Evolutionary conservation across 1,140 invertebrate species (phyloP), one percentile per base, ranked within the genome.

Genomic region (Globodera ellingtonae): DNA sequence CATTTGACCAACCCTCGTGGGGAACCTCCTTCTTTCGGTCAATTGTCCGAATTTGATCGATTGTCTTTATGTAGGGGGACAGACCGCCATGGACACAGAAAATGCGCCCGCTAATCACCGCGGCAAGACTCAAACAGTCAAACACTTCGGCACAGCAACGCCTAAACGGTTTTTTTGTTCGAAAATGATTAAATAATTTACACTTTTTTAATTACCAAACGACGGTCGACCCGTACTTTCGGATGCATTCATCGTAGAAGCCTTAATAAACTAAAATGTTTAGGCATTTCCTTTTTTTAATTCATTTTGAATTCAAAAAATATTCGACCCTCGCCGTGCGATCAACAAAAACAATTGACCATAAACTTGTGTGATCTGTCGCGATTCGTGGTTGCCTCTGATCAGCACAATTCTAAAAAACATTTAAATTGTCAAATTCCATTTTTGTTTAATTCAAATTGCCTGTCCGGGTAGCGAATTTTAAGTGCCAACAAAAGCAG

Each of bases 1-100:
- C 13, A 15, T 70, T 35, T 35, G 46, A 13, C 46, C 52, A 5
- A 75, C 98, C 98, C 90, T 99, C 98, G 86, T 99, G 97, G 47
- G 98, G 98, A 73, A 97, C 95, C 91, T 98, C 96, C 91, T 99
- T 97, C 91, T 98, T 99, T 84, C 97, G 93, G 90, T 99, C 97
- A 90, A 99, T 98, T 24, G 94, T 95, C 85, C 97, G 92, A 87
- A 99, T 99, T 91, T 99, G 97, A 91, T 99, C 98, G 73, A 99
- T 92, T 6, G 96, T 98, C 90, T 98, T 95, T 90, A 81, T 76
- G 46, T 96, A 98, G 15, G 97, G 98, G 18, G 96, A 98, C 6
- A 99, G 91, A n/a, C 98, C 98, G 79, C 98, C 98, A 89, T 99
- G 98, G 52, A 99, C 97, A 91, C 98, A 99, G 90, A 99, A 99